Evolutionary conservation across 2,888 invertebrate species (phyloP).

Genomic region (Andrena marginata): DNA sequence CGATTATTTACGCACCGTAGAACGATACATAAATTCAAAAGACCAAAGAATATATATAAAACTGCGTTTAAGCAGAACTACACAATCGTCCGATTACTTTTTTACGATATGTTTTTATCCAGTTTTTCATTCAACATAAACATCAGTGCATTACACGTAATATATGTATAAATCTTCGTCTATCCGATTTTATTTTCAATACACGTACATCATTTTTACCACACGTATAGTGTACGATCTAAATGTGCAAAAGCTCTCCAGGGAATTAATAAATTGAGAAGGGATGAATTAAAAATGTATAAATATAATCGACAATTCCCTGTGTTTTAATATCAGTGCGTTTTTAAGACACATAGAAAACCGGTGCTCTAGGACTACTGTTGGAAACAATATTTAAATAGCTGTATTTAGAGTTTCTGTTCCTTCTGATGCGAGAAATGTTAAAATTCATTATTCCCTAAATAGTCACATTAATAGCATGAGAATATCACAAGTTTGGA

Average conservation of each 20-base stretch:
- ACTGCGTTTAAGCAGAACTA: conserved; percentile 34
- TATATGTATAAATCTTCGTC: conserved; percentile 65
- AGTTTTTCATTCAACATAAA: conserved; percentile 12
- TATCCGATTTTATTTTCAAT: conserved; percentile 60
- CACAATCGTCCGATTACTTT: conserved; percentile 19
- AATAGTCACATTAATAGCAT: conserved; percentile 45
- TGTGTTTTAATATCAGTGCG: conserved; percentile 64
- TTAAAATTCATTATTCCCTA: conserved; percentile 38
- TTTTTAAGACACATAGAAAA: conserved; percentile 54
- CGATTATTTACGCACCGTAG: conserved; percentile 32
- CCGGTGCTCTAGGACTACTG: conserved; percentile 47
- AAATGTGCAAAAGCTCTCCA: conserved; percentile 60
- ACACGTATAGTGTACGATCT: conserved; percentile 41
- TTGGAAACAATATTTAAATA: conserved; percentile 38
- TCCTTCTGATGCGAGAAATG: conserved; percentile 22
- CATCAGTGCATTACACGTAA: conserved; percentile 35
- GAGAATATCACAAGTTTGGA: conserved; percentile 71
- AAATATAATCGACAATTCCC: conserved; percentile 51
- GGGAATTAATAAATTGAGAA: conserved; percentile 29
- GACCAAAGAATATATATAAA: conserved; percentile 24
- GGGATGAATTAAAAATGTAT: conserved; percentile 50
- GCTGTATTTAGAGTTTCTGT: conserved; percentile 17
- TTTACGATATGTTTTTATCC: conserved; percentile 49
- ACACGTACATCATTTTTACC: conserved; percentile 54
- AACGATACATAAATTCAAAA: conserved; percentile 23